Base-by-base conservation (phyloP, 2,888 invertebrate species). In the Callinectes sapidus region DNA sequence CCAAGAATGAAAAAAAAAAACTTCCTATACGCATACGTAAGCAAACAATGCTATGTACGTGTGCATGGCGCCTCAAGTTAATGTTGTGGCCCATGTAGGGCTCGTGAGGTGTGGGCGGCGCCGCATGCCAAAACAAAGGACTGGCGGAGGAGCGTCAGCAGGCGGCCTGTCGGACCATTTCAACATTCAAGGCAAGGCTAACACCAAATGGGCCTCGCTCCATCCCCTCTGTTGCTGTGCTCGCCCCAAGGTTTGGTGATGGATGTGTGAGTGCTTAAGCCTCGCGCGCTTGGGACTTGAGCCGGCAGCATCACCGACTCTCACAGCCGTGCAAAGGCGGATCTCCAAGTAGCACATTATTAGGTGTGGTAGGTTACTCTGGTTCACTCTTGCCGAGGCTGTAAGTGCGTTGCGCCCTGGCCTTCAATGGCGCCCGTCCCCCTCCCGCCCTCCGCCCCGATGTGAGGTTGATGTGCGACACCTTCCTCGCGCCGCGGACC, bases 131-230 rank as follows among this genome's bases (percentile, higher is more conserved):
- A 32, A 87, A 87, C 87, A 87, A 87, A 87, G 87, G 87, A 48
- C 48, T 42, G 23, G 71, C 71, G n/a, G 10, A 71, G 71, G 28
- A 71, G 18, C 23, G 54, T 48, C 42, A 87, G 54, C 87, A 42
- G 54, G 87, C 28, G 87, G 54, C 42, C 8, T 55, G 89, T 28
- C n/a, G 61, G 66, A 48, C 89, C 66, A 32, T 90, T 85, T 85
- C 85, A 85, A 85, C 90, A 90, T 90, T 90, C 90, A 85, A 85
- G 54, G 85, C 85, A 85, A 90, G 90, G 85, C 90, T 81, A 90
- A 90, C 85, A 54, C 28, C 85, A 85, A 85, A 81, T 54, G 85
- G 77, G 54, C 48, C 85, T 54, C 90, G 35, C 81, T 42, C 90
- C 48, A 32, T 85, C 23, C n/a, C 55, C 55, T 88, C 35, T 23